Conservation (phyloP, 2,113 vertebrate genomes). For the Psephotus haematonotus region DNA sequence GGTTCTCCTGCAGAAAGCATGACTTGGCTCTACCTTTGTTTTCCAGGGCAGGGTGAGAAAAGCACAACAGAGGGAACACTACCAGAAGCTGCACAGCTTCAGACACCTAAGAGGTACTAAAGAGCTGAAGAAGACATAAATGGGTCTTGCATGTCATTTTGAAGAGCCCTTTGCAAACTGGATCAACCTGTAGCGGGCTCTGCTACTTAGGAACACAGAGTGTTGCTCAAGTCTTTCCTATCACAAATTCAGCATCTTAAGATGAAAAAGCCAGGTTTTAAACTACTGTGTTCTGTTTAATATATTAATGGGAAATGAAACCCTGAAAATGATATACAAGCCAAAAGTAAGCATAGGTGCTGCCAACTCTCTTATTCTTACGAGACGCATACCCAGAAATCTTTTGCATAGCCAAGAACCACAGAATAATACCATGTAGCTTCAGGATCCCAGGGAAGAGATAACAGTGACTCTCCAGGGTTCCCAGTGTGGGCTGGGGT, state of each 20-base stretch:
- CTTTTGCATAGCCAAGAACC: conserved; percentile 51
- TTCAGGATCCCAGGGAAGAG: conserved; percentile 31
- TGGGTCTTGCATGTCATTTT: not conserved
- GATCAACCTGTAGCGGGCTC: not conserved
- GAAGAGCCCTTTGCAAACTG: not conserved
- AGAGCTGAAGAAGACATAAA: not conserved
- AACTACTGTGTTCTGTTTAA: conserved; percentile 57
- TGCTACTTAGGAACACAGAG: not conserved
- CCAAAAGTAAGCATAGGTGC: conserved; percentile 56
- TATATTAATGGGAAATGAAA: conserved; percentile 49
- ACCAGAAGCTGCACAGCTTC: not conserved
- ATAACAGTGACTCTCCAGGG: conserved; percentile 42
- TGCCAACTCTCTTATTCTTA: conserved; percentile 44
- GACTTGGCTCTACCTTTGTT: not conserved
- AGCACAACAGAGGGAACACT: not conserved
- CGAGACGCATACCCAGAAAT: conserved; percentile 38
- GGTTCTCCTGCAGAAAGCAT: not conserved
- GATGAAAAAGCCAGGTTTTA: conserved; percentile 28
- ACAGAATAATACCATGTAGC: conserved; percentile 29
- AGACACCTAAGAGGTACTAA: not conserved
- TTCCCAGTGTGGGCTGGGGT: conserved; percentile 22
- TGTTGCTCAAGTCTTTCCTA: not conserved
- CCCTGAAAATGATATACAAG: conserved; percentile 7
- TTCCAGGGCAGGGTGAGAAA: not conserved
- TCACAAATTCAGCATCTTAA: conserved; percentile 1